Percentiles rank a stretch among this genome's conserved stretches.
Conservation (phyloP, 2,797 vertebrate species). For the Takifugu ocellatus region DNA sequence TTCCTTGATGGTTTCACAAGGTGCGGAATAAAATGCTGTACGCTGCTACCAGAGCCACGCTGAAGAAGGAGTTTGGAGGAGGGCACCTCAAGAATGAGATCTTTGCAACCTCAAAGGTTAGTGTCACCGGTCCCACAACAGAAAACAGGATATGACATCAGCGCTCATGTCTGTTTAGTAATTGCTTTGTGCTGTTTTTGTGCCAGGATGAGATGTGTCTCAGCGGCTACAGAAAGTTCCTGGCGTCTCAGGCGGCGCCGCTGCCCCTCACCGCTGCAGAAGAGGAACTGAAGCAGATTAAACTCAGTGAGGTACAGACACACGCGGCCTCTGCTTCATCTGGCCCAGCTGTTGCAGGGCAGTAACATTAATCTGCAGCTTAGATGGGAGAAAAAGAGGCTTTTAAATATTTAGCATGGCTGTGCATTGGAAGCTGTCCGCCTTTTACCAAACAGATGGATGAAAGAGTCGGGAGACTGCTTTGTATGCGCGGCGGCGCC, state of each 20-base stretch:
- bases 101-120: conserved; percentile 88
- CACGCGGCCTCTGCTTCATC: conserved; percentile 8
- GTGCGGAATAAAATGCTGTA: conserved; percentile 98
- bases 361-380: conserved; percentile 57
- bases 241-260: conserved; percentile 85
- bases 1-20: conserved; percentile 59
- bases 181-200: neutral
- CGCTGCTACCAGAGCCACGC: conserved; percentile 92
- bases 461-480: conserved; percentile 43
- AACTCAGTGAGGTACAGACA: conserved; percentile 85
- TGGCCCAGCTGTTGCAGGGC: conserved; percentile 49
- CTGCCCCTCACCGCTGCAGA: conserved; percentile 92
- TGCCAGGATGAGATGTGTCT: conserved; percentile 89
- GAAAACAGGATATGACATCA: neutral
- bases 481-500: conserved; percentile 48
- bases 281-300: conserved; percentile 94
- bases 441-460: conserved; percentile 53
- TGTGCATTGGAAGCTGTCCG: conserved; percentile 25
- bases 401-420: conserved; percentile 55
- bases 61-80: conserved; percentile 98
- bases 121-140: conserved; percentile 13
- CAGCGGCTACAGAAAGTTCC: conserved; percentile 87
- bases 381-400: conserved; percentile 37
- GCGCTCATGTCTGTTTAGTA: conserved; percentile 7
- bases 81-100: conserved; percentile 97